A percentile compares a stretch with the other conserved stretches of the same genome.
phyloP scores from a whole-genome alignment of 2,797 vertebrate genomes.

The Xenops minutus region DNA sequence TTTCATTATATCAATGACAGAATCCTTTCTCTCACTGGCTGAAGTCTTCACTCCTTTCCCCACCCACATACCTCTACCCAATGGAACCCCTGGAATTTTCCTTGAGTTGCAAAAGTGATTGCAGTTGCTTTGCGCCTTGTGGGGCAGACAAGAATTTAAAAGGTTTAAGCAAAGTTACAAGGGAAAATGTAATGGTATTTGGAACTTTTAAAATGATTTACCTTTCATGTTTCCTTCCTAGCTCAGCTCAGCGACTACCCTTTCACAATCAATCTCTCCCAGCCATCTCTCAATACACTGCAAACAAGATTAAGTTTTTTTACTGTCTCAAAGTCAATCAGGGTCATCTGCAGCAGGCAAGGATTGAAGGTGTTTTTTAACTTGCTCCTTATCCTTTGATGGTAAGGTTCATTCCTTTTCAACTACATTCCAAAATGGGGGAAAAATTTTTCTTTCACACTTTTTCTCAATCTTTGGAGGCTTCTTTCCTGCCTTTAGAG shows the following conservation, averaged over 20 bases:
- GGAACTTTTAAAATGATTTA: conserved; percentile 59
- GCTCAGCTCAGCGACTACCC: conserved; percentile 13
- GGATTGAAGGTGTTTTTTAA: conserved; percentile 20
- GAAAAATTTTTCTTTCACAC: not conserved
- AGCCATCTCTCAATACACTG: conserved; percentile 58
- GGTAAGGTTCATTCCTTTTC: conserved; percentile 33
- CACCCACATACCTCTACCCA: not conserved
- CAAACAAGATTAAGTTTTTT: conserved; percentile 66
- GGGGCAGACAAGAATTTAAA: not conserved
- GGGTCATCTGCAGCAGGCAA: conserved; percentile 40
- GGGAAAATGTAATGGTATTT: conserved; percentile 7
- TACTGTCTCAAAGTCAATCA: conserved; percentile 61
- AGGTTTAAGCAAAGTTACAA: conserved; percentile 43
- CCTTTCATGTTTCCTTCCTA: not conserved
- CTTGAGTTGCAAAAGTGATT: not conserved
- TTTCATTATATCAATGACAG: not conserved
- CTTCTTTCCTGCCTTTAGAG: not conserved
- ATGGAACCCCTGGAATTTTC: not conserved
- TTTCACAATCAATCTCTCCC: conserved; percentile 50
- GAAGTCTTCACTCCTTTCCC: not conserved
- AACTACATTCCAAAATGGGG: not conserved
- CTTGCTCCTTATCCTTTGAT: conserved; percentile 1
- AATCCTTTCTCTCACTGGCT: not conserved
- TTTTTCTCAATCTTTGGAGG: not conserved
- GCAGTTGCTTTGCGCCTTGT: not conserved